Base-by-base conservation (phyloP, 2,113 vertebrate species). In the Aldabrachelys gigantea region DNA sequence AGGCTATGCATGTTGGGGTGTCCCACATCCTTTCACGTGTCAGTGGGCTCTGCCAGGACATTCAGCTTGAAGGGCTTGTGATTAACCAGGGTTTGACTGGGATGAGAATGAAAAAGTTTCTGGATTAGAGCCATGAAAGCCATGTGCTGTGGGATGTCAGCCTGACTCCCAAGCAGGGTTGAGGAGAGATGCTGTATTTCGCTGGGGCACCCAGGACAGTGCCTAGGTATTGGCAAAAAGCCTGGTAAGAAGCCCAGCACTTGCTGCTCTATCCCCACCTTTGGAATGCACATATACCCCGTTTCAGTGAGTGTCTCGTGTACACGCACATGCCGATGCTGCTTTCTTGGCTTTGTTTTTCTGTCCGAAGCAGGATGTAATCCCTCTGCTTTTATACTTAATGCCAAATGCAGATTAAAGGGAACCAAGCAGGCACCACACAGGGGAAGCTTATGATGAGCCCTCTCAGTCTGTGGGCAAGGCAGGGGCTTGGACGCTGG, bases 101-200 rank as follows among this genome's bases (percentile, higher is more conserved):
- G 65, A 38, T 72, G n/a, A n/a, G 19, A n/a, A 22, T 72, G n/a
- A 72, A 69, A 16, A 31, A 38, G n/a, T 10, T 72, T 38, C n/a
- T 10, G 65, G n/a, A 38, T n/a, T 21, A 38, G n/a, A 17, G n/a
- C 38, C 65, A 38, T 72, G n/a, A 38, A 72, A n/a, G 19, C n/a
- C 19, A 22, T n/a, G 5, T 19, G 5, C n/a, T 38, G 8, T 69
- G 17, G 65, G 35, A 17, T 72, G 65, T 17, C n/a, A 72, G 65
- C 65, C n/a, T 72, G 65, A 72, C n/a, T 72, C 19, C 65, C 0
- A 0, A 38, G 2, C 13, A 80, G 56, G 6, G 21, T 6, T 56
- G n/a, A 22, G 5, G 12, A 3, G 10, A 38, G 62, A 69, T 50
- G 35, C 50, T 76, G 41, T 81, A 21, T 78, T 50, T 83, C 24